Base-by-base conservation (phyloP, 2,888 invertebrate genomes). In the Agonum fuliginosum region DNA sequence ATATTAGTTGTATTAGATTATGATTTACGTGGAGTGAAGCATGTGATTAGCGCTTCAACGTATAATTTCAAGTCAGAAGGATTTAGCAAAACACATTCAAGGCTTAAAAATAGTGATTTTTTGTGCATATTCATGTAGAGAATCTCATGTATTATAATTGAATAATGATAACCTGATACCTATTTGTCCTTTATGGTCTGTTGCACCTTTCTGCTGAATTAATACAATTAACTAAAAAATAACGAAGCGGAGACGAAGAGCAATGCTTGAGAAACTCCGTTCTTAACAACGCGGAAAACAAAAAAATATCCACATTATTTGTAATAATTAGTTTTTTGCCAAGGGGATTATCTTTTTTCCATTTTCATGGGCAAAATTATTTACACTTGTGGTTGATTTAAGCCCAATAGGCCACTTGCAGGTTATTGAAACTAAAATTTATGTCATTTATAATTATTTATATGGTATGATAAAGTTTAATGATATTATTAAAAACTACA, bases 61-160 rank as follows among this genome's bases (percentile, higher is more conserved):
- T 34, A 19, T 72, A 72, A 72, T 72, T 54, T 72, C 37, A 22
- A 34, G 51, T 14, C 20, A 30, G 48, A 71, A 72, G 37, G 54
- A 72, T 72, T 72, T 72, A 54, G 20, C 72, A 72, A 54, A 72
- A 72, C 54, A 72, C 58, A 58, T 58, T 72, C 72, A 72, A 72
- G 58, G 72, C 72, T 72, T 72, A 72, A 58, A 72, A 72, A 72
- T 72, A 58, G 37, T 54, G 22, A 43, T 72, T 72, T 48, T 72
- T 72, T 58, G 72, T 72, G 54, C 54, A 72, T 34, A 72, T 72
- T 72, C 72, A 54, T 58, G 54, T 20, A 37, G 37, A 72, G 72
- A 72, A 72, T 72, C 54, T 37, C 58, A 72, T 72, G 72, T 54
- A 72, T 54, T 54, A 58, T 72, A 72, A 54, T 72, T 72, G 58